Percentiles rank a stretch among this genome's conserved stretches.
Evolutionary conservation across 1,140 invertebrate genomes (phyloP).

Genomic region (Magallana gigas): DNA sequence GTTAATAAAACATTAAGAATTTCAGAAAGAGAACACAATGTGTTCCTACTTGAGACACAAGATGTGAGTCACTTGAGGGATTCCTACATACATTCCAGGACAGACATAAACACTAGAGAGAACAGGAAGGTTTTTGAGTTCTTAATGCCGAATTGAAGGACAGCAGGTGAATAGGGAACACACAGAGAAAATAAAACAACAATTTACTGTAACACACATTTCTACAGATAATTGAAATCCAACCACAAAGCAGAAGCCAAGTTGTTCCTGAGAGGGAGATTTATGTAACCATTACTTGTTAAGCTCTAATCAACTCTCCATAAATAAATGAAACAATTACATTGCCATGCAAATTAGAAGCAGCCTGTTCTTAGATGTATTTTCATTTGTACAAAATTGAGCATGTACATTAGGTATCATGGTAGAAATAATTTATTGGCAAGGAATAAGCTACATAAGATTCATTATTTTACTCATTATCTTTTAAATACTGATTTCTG

Average conservation of each 20-base stretch:
- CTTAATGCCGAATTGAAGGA: background rate
- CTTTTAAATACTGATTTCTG: no score
- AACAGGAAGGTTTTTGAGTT: background rate
- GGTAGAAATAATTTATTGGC: no score
- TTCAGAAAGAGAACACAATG: background rate
- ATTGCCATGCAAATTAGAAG: no score
- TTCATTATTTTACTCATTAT: no score
- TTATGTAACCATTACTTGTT: no score
- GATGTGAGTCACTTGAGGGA: background rate
- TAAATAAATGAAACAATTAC: no score
- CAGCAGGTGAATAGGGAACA: background rate
- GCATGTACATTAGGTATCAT: no score
- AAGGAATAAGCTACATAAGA: no score
- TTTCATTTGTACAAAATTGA: no score
- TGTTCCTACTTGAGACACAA: background rate
- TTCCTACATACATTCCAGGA: conserved; percentile 5
- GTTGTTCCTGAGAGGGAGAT: no score
- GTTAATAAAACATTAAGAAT: background rate
- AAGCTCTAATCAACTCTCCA: no score
- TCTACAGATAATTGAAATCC: background rate
- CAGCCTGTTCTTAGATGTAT: no score
- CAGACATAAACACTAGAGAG: conserved; percentile 24
- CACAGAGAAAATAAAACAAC: background rate
- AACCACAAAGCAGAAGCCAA: background rate
- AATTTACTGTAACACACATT: background rate